Percentiles rank a stretch among this genome's conserved stretches.
phyloP scores from a whole-genome alignment of 35 echinoderm and acorn worm species.

The Apostichopus japonicus region DNA sequence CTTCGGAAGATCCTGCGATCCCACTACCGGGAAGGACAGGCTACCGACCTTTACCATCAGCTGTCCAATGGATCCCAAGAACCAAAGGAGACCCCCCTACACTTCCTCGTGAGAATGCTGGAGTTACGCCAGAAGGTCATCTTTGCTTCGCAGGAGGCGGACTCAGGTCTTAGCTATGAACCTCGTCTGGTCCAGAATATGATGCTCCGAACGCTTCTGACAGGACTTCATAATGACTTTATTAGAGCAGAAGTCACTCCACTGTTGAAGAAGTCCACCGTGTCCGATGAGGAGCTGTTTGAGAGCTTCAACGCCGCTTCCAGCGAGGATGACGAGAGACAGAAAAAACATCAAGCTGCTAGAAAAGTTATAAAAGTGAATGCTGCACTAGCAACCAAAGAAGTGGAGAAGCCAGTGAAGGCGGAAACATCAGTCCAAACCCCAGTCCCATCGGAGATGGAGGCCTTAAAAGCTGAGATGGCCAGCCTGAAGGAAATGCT shows the following conservation, averaged over 20 bases:
- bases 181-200: constrained; percentile 25
- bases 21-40: constrained; percentile 11
- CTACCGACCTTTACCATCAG: constrained; percentile 57
- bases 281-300: constrained; percentile 5
- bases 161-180: constrained; percentile 42
- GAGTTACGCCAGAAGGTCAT: constrained; percentile 59
- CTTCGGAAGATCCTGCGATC: constrained; percentile 27
- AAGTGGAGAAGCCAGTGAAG: neutral
- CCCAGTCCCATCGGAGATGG: neutral
- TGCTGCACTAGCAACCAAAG: neutral
- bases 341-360: neutral
- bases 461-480: neutral
- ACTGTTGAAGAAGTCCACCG: neutral
- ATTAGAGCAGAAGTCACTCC: neutral
- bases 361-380: neutral
- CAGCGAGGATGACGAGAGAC: neutral
- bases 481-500: neutral
- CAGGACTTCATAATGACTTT: constrained; percentile 39
- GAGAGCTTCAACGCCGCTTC: neutral
- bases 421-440: neutral
- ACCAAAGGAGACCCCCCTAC: constrained; percentile 46
- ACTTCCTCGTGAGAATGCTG: constrained; percentile 43
- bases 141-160: constrained; percentile 39
- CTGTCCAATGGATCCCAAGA: constrained; percentile 27
- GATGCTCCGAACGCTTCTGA: constrained; percentile 39